Evolutionary conservation across 92 coral and sea anemone genomes (phyloP), one percentile per base, ranked within the genome.

Genomic region (Phymanthus crucifer): DNA sequence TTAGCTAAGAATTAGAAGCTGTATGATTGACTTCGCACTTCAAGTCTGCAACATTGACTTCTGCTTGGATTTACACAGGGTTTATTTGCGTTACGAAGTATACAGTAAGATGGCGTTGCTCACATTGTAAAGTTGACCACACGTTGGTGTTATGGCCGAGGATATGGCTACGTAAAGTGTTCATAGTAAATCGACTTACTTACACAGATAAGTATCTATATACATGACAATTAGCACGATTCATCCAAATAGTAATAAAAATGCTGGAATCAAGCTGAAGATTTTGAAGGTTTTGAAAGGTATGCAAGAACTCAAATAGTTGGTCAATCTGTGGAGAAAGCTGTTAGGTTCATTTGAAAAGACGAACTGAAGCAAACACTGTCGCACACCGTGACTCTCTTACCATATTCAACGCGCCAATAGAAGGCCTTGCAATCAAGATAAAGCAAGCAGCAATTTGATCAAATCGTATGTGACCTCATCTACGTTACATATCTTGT

Each of bases 1-100:
- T 61, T 61, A 27, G 8, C 68, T 24, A 29, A 18, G 68, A 61
- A 61, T 61, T 61, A 61, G 68, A 61, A 61, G 68, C 68, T 24
- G 23, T 61, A 61, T n/a, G 9, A 27, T 61, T 10, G 33, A 61
- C 32, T 9, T 61, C 68, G 14, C 19, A 29, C 68, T 61, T 61
- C 68, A 61, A 61, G 68, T 29, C 68, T 61, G 68, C 68, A 61
- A 61, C 68, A 61, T 27, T 61, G 68, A 34, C 68, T 61, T 61
- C 3, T 61, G 68, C 29, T 61, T 61, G 23, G 68, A 5, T 61
- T n/a, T 24, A 27, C 33, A 61, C 36, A 24, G 12, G 27, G 36
- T 18, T 27, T 61, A 12, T 61, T 61, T 61, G 29, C 68, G 4
- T 12, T 24, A 34, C 13, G 68, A 61, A 61, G 68, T 61, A 61